Evolutionary conservation across 2,797 vertebrate genomes (phyloP).

Genomic region (Melanogrammus aeglefinus): DNA sequence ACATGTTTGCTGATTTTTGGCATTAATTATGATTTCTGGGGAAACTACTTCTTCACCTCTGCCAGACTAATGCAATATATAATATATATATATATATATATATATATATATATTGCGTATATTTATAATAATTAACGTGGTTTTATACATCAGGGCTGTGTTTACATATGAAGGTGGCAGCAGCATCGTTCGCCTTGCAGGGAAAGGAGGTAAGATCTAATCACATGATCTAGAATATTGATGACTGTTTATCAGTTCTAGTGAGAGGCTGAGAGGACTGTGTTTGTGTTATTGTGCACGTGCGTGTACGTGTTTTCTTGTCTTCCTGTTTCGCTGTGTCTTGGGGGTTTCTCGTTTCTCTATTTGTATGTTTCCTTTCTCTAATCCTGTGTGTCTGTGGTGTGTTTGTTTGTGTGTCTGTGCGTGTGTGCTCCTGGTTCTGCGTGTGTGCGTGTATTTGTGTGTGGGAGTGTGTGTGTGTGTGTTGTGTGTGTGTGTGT

Average conservation of each 20-base stretch:
- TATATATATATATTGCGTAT: too few relatives aligned
- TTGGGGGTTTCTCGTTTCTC: not conserved
- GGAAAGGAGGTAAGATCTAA: constrained; percentile 79
- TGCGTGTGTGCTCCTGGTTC: too few relatives aligned
- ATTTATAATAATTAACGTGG: not conserved
- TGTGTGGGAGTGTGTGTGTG: not conserved
- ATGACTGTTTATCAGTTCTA: not conserved
- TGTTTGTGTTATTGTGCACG: not conserved
- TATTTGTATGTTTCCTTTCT: not conserved
- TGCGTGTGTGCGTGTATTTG: constrained; percentile 10
- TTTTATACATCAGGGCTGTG: constrained; percentile 74
- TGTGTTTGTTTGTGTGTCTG: not conserved
- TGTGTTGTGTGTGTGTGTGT: constrained; percentile 28
- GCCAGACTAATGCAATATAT: not conserved
- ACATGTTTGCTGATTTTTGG: not conserved
- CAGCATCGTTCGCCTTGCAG: constrained; percentile 83
- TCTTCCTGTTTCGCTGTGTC: not conserved
- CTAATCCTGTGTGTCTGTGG: not conserved
- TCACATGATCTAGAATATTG: not conserved
- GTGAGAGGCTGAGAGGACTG: not conserved
- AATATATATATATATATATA: not conserved
- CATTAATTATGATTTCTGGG: not conserved
- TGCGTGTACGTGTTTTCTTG: not conserved
- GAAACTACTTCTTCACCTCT: not conserved
- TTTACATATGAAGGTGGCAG: constrained; percentile 92